phyloP scores from a whole-genome alignment of 92 coral and sea anemone species.

The Chrysogorgia sp. region DNA sequence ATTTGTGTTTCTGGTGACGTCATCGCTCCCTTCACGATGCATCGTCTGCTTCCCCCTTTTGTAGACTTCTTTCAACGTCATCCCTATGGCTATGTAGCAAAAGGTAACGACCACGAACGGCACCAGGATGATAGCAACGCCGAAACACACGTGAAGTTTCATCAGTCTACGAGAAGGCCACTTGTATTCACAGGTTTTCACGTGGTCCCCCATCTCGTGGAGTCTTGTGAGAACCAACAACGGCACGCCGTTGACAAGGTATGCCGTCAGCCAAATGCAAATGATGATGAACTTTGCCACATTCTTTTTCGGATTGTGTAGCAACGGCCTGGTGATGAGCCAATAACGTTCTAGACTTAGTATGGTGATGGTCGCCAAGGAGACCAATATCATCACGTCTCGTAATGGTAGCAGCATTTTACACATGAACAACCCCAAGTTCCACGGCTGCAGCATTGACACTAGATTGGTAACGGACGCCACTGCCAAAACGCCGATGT shows the following conservation, averaged over 20 bases:
- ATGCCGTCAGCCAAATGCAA: conserved; percentile 27
- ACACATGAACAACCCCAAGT: conserved; percentile 37
- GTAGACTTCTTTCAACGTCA: conserved; percentile 26
- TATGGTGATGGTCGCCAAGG: conserved; percentile 28
- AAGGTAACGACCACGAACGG: conserved; percentile 28
- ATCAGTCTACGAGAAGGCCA: conserved; percentile 4
- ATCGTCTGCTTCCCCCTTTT: conserved; percentile 14
- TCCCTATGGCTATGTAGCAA: conserved; percentile 37
- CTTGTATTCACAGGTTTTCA: neutral
- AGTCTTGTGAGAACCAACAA: conserved; percentile 32
- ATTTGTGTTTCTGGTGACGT: conserved; percentile 16
- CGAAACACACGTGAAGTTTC: conserved; percentile 30
- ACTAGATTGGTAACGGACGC: conserved; percentile 32
- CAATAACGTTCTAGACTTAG: conserved; percentile 39
- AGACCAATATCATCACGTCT: conserved; percentile 35
- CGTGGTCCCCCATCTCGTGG: neutral
- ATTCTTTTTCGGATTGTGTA: conserved; percentile 10
- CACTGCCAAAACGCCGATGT: conserved; percentile 19
- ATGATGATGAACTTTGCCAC: conserved; percentile 19
- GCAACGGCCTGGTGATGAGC: conserved; percentile 37
- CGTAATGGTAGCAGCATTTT: conserved; percentile 34
- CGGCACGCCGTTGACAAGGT: conserved; percentile 45
- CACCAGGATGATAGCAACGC: conserved; percentile 26
- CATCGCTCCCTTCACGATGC: conserved; percentile 13
- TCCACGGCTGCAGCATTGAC: conserved; percentile 22